phyloP scores from a whole-genome alignment of 2,888 invertebrate genomes.

The Ennomos fuscantarius region DNA sequence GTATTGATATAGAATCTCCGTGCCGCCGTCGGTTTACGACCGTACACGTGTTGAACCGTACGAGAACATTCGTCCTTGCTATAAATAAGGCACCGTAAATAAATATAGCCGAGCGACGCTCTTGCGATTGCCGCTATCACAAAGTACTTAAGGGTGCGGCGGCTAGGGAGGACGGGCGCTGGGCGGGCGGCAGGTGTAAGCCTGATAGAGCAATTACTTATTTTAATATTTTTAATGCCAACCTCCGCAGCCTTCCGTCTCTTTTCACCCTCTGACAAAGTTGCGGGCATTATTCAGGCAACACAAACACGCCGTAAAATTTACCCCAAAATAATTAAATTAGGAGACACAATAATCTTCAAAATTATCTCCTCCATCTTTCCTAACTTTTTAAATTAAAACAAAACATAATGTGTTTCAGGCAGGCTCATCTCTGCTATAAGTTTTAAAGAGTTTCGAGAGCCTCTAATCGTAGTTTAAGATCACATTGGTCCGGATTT shows the following conservation, averaged over 20 bases:
- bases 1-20: slow-evolving; percentile 20
- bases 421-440: slow-evolving; percentile 29
- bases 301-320: slow-evolving; percentile 42
- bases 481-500: slow-evolving; percentile 29
- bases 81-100: slow-evolving; percentile 47
- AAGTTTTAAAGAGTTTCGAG: slow-evolving; percentile 22
- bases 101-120: slow-evolving; percentile 49
- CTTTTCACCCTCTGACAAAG: slow-evolving; percentile 61
- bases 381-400: slow-evolving; percentile 39
- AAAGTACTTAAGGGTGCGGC: slow-evolving; percentile 59
- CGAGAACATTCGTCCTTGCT: slow-evolving; percentile 41
- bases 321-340: slow-evolving; percentile 35
- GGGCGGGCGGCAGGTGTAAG: slow-evolving; percentile 72
- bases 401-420: slow-evolving; percentile 29
- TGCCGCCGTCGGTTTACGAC: slow-evolving; percentile 12
- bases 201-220: slow-evolving; percentile 79
- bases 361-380: slow-evolving; percentile 34
- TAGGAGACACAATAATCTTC: slow-evolving; percentile 41
- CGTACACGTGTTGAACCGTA: slow-evolving; percentile 39
- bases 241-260: slow-evolving; percentile 55
- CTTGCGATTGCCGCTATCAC: slow-evolving; percentile 64
- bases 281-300: slow-evolving; percentile 58
- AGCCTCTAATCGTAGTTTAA: slow-evolving; percentile 26
- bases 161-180: slow-evolving; percentile 44
- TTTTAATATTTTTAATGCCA: slow-evolving; percentile 78